These are phyloP conservation scores for Cryptoleucopteryx plumbea DNA, from an alignment of 2,113 vertebrate species.

Conservation along the genomic window DNA sequence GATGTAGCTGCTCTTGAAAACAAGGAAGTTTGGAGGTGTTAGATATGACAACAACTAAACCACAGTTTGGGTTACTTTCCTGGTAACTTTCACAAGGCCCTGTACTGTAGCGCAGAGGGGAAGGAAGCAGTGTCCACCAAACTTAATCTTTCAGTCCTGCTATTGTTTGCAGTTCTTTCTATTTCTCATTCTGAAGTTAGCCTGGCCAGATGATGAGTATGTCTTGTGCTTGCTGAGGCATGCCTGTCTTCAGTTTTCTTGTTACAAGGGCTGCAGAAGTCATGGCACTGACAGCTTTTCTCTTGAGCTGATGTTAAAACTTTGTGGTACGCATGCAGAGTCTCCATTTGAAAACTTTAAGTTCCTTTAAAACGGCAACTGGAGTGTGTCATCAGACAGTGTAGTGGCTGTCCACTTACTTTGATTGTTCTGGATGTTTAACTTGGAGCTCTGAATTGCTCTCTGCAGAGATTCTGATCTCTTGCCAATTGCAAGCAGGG, in stretches of 20 bases:
- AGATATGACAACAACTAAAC: not conserved
- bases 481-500: not conserved
- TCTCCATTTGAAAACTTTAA: not conserved
- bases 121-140: not conserved
- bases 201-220: not conserved
- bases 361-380: not conserved
- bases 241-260: not conserved
- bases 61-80: not conserved
- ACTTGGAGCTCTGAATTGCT: not conserved
- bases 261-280: not conserved
- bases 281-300: not conserved
- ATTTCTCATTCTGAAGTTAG: not conserved
- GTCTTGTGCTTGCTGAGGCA: not conserved
- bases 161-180: not conserved
- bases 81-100: not conserved
- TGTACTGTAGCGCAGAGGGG: not conserved
- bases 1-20: not conserved
- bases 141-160: not conserved
- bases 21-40: not conserved
- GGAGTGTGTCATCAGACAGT: not conserved
- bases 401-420: not conserved
- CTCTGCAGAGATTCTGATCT: not conserved
- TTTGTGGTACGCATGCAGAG: fast-evolving
- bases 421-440: not conserved
- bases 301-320: not conserved